These are phyloP conservation scores for Cardinalis cardinalis DNA, from an alignment of 2,113 vertebrate species.

Conservation along the genomic window DNA sequence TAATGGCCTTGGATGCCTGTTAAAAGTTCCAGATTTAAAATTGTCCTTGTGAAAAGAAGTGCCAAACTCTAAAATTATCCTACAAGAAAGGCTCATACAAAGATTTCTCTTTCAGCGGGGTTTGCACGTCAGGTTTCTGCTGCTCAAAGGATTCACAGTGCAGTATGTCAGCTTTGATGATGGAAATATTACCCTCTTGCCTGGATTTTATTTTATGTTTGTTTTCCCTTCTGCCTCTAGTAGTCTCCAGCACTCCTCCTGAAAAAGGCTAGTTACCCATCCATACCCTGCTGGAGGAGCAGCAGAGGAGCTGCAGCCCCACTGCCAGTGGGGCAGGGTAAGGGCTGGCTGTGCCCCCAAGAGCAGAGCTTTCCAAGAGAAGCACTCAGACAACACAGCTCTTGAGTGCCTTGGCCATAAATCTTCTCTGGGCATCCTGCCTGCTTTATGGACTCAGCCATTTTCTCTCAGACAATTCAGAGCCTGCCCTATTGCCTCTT, in stretches of 20 bases:
- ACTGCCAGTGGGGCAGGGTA: not conserved
- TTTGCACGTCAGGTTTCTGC: not conserved
- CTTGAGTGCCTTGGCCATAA: not conserved
- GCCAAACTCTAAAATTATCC: not conserved
- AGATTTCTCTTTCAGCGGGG: not conserved
- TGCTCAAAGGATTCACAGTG: not conserved
- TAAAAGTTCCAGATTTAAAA: slow-evolving; percentile 24
- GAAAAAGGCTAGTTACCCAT: not conserved
- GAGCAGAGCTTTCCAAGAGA: not conserved
- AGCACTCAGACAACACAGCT: not conserved
- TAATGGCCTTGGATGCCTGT: not conserved
- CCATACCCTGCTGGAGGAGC: fast-evolving
- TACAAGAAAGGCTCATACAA: not conserved
- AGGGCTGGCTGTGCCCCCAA: not conserved
- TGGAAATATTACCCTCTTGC: slow-evolving; percentile 17
- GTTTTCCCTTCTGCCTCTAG: slow-evolving; percentile 19
- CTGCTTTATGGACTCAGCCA: not conserved
- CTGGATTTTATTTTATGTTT: slow-evolving; percentile 11
- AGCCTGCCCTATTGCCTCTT: not conserved
- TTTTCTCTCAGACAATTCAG: slow-evolving; percentile 3
- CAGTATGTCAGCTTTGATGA: not conserved
- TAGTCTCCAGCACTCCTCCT: not conserved
- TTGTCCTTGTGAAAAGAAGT: not conserved
- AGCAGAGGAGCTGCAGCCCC: fast-evolving
- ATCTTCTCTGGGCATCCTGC: not conserved